Evolutionary conservation across 2,113 vertebrate species (phyloP).

Genomic region (Tragelaphus buxtoni): DNA sequence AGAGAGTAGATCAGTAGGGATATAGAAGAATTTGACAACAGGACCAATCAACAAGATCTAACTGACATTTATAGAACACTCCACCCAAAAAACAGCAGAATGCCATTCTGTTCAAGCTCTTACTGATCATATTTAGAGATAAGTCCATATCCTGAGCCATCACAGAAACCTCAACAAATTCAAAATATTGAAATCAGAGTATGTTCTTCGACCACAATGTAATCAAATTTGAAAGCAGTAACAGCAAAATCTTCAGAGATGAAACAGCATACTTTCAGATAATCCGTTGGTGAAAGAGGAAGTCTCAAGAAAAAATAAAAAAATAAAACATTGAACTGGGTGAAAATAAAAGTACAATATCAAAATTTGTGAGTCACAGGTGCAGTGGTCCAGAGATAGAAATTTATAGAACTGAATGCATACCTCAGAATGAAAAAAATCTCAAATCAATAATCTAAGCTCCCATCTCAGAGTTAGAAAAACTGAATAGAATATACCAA

Average conservation of each 20-base stretch:
- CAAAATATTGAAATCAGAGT: background rate
- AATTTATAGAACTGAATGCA: background rate
- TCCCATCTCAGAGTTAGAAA: background rate
- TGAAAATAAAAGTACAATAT: background rate
- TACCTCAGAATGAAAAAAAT: background rate
- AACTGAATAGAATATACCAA: background rate
- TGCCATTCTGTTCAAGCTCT: background rate
- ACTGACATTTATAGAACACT: background rate
- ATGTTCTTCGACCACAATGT: background rate
- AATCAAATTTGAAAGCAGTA: background rate
- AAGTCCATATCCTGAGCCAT: background rate
- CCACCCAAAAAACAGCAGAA: background rate
- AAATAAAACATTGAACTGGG: background rate
- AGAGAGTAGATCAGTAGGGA: background rate
- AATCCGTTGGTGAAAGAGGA: background rate
- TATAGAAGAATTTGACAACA: background rate
- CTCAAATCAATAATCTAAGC: background rate
- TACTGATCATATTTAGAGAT: background rate
- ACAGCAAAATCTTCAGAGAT: background rate
- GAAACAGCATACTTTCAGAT: background rate
- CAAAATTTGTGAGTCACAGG: background rate
- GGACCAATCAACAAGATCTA: background rate
- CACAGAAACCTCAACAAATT: background rate
- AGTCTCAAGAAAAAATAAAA: background rate
- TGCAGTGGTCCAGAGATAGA: background rate